Percentiles rank a stretch among this genome's conserved stretches.
These are phyloP conservation scores for Aspiorhynchus laticeps DNA, from an alignment of 2,113 vertebrate genomes.

Conservation along the genomic window DNA sequence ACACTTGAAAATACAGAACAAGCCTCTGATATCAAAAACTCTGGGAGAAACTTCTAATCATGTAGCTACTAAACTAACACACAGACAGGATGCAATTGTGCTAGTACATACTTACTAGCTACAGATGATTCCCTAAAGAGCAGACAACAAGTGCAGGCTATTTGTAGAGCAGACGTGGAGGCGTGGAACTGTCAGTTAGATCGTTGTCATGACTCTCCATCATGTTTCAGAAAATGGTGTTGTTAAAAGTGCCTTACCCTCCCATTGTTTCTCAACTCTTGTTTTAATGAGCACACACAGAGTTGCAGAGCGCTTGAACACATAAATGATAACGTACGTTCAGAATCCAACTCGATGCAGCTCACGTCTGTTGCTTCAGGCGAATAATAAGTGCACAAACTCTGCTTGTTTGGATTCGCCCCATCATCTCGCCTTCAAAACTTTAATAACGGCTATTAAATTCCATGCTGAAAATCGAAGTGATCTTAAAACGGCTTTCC, in stretches of 20 bases:
- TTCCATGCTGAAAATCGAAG: background rate
- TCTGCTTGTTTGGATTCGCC: conserved; percentile 14
- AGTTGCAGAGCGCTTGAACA: conserved; percentile 25
- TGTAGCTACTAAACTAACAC: background rate
- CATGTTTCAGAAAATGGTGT: conserved; percentile 21
- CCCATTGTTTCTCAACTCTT: conserved; percentile 2
- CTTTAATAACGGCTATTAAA: conserved; percentile 5
- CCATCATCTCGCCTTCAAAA: background rate
- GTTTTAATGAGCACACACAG: conserved; percentile 46
- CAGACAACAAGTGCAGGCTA: conserved; percentile 13
- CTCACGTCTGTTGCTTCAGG: conserved; percentile 37
- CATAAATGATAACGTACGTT: conserved; percentile 44
- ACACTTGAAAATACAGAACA: background rate
- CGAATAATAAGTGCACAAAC: conserved; percentile 4
- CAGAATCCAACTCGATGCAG: conserved; percentile 30
- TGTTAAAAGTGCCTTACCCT: conserved; percentile 7
- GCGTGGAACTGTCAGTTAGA: conserved; percentile 29
- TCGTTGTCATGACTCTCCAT: conserved; percentile 11
- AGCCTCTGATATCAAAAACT: background rate
- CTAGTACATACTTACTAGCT: conserved; percentile 4
- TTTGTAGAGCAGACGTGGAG: conserved; percentile 34
- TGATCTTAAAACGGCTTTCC: conserved; percentile 4
- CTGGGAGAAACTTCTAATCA: conserved; percentile 15
- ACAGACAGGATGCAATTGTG: background rate
- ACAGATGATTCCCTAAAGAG: conserved; percentile 23